Conservation (phyloP, 2,797 vertebrate species). For the Ptychobarbus kaznakovi region DNA sequence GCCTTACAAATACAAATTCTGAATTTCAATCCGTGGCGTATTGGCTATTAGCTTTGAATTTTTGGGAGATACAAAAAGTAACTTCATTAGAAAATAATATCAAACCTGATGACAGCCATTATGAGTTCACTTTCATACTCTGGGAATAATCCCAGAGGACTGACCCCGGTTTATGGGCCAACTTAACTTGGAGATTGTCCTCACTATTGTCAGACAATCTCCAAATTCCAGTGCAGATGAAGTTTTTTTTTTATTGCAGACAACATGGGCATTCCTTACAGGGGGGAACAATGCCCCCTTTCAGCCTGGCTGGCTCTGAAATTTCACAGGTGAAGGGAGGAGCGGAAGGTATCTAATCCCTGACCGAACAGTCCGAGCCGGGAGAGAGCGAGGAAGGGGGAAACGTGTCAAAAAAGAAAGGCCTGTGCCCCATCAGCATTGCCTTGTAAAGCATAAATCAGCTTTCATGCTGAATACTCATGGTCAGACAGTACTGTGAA, state of each 20-base stretch:
- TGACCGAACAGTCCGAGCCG: slow-evolving; percentile 60
- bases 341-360: slow-evolving; percentile 85
- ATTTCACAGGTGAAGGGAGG: slow-evolving; percentile 97
- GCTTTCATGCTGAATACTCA: neutral
- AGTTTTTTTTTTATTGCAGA: slow-evolving; percentile 88
- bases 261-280: slow-evolving; percentile 87
- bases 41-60: neutral
- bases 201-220: slow-evolving; percentile 88
- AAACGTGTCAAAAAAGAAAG: slow-evolving; percentile 65
- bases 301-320: slow-evolving; percentile 89
- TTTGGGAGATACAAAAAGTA: neutral
- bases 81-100: slow-evolving; percentile 6
- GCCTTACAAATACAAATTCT: neutral
- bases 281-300: slow-evolving; percentile 92
- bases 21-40: neutral
- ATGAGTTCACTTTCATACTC: slow-evolving; percentile 7
- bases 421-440: slow-evolving; percentile 55
- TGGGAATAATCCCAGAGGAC: slow-evolving; percentile 14
- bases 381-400: slow-evolving; percentile 16
- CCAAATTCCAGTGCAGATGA: slow-evolving; percentile 96
- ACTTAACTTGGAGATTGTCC: slow-evolving; percentile 55
- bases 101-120: neutral
- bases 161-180: slow-evolving; percentile 46
- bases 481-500: slow-evolving; percentile 14
- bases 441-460: slow-evolving; percentile 60